Evolutionary conservation across 2,113 vertebrate genomes (phyloP), one percentile per base, ranked within the genome.

Genomic region (Rhineura floridana): DNA sequence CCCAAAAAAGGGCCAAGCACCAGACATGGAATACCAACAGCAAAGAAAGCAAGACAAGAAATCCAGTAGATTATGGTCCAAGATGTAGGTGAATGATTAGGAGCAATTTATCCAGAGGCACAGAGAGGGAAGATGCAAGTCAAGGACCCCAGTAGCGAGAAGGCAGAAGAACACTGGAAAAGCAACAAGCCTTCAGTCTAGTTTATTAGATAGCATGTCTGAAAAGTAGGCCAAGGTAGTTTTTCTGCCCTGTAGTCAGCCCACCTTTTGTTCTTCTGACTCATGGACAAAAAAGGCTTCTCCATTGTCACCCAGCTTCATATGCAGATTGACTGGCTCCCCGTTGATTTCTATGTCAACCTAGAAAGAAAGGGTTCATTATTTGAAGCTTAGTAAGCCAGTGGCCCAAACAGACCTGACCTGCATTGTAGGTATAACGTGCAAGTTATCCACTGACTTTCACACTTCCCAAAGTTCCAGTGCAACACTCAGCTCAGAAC

Each of bases 341-440:
- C 98, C 98, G 0, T 99, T 99, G 90, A 99, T 97, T 95, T 99
- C 98, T 81, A 99, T 99, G 90, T 99, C 98, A 87, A 99, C 98
- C 98, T 99, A 90, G 4, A 46, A 63, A 6, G 8, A 5, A 30
- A 33, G 48, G 73, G 6, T 77, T 28, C 23, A 39, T 67, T 79
- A 44, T 52, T 15, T 67, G 6, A 52, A 79, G 30, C 33, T 11
- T 15, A 86, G 42, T 5, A 63, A 85, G 19, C 36, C 28, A 21
- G 19, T 21, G 8, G 11, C 1, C 25, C 33, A 33, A 79, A 2
- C 9, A 21, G 17, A 36, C 8, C 30, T 36, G 7, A 19, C 19
- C 8, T 1, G 8, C 13, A 55, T 19, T 36, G 25, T n/a, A 72
- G 12, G 15, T 63, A 63, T 44, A 63, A n/a, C n/a, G n/a, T n/a